A percentile compares a stretch with the other conserved stretches of the same genome.
phyloP scores from a whole-genome alignment of 1,140 invertebrate species.

The Paralvinella palmiformis region DNA sequence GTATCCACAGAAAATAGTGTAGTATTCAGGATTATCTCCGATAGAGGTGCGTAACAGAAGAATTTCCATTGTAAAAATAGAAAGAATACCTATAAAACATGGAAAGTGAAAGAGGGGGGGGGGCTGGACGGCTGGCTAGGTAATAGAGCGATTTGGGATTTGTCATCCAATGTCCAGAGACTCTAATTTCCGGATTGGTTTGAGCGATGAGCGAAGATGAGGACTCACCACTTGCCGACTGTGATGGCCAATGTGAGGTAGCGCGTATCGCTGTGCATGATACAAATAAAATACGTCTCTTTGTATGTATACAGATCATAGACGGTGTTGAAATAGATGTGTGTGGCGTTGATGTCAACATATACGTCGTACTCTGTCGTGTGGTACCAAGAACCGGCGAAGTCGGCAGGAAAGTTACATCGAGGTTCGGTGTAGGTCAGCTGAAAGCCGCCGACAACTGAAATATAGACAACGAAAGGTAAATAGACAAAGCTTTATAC shows the following conservation, averaged over 20 bases:
- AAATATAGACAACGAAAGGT: neutral
- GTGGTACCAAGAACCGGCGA: conserved; percentile 90
- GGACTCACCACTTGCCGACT: conserved; percentile 82
- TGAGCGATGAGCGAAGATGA: neutral
- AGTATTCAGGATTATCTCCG: no score
- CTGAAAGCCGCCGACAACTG: conserved; percentile 9
- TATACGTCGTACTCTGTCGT: conserved; percentile 92
- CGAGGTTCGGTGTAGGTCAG: conserved; percentile 54
- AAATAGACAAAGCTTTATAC: no score
- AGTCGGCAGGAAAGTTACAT: conserved; percentile 86
- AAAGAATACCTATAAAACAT: no score
- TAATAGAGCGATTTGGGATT: no score
- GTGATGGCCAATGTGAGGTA: conserved; percentile 92
- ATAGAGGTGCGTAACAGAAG: no score
- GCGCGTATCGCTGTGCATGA: conserved; percentile 73
- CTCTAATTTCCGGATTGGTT: neutral
- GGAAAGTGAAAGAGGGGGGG: no score
- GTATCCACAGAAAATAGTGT: no score
- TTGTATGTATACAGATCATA: conserved; percentile 69
- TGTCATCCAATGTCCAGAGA: neutral
- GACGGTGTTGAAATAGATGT: conserved; percentile 84
- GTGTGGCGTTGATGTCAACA: conserved; percentile 83
- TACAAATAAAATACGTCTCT: conserved; percentile 86
- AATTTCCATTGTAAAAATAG: no score
- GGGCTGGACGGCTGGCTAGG: no score